These are phyloP conservation scores for Martes martes DNA, from an alignment of 2,113 vertebrate genomes.

Conservation along the genomic window DNA sequence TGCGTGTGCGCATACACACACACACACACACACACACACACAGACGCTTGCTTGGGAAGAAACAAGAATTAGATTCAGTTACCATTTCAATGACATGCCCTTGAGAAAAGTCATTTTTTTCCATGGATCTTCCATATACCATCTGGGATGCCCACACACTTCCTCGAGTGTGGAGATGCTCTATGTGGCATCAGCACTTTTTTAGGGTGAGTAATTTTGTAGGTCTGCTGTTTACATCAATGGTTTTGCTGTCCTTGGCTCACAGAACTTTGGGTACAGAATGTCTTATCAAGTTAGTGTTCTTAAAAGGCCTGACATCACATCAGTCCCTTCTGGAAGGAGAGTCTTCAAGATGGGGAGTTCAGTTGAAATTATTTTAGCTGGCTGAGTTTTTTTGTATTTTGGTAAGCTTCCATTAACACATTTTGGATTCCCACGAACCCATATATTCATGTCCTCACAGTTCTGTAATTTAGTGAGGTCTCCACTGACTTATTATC, in stretches of 20 bases:
- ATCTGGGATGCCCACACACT: conserved; percentile 47
- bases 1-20: too few relatives aligned
- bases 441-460: neutral
- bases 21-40: neutral
- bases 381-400: neutral
- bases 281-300: neutral
- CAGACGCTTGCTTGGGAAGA: neutral
- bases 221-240: conserved; percentile 18
- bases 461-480: neutral
- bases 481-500: neutral
- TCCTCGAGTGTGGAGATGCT: neutral
- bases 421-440: neutral
- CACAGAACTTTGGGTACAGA: neutral
- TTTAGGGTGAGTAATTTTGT: neutral
- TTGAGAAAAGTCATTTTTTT: neutral
- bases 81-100: neutral
- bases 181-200: neutral
- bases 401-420: neutral
- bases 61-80: neutral
- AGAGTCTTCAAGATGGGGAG: neutral
- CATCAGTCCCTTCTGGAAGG: neutral
- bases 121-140: neutral
- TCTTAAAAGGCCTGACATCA: neutral
- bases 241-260: neutral
- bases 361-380: neutral